Conservation (phyloP, 2,797 vertebrate genomes). For the Thaleichthys pacificus region DNA sequence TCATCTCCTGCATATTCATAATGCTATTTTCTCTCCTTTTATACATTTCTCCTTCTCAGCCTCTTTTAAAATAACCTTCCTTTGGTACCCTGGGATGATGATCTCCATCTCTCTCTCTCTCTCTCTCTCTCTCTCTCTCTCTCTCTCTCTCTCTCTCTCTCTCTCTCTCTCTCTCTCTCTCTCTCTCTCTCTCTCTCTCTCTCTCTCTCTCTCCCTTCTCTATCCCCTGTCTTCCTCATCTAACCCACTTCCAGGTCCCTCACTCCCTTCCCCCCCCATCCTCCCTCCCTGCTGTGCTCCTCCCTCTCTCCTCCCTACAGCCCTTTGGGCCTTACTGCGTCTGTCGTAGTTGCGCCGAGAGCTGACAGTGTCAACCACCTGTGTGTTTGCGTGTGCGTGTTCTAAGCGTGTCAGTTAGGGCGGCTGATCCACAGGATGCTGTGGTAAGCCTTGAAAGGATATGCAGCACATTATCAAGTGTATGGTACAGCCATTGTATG, state of each 20-base stretch:
- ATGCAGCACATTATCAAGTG: background rate
- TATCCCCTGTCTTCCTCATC: background rate
- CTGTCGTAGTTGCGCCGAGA: background rate
- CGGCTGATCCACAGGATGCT: no score
- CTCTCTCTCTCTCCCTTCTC: slow-evolving; percentile 2
- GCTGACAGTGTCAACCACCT: background rate
- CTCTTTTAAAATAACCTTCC: no score
- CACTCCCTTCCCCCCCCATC: no score
- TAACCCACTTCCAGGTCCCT: no score
- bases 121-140: background rate
- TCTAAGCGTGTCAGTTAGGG: no score
- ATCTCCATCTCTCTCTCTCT: background rate
- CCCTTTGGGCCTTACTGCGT: background rate
- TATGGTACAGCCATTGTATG: no score
- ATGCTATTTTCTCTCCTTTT: background rate
- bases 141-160: background rate
- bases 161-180: slow-evolving; percentile 4
- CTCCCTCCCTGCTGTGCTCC: background rate
- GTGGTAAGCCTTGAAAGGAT: background rate
- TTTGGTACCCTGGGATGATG: no score
- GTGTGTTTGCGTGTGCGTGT: background rate
- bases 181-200: background rate
- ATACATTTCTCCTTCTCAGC: background rate
- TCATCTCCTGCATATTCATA: background rate
- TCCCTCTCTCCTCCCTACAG: no score